Evolutionary conservation across 1,140 invertebrate species (phyloP), one percentile per base, ranked within the genome.

Genomic region (Cylas formicarius): DNA sequence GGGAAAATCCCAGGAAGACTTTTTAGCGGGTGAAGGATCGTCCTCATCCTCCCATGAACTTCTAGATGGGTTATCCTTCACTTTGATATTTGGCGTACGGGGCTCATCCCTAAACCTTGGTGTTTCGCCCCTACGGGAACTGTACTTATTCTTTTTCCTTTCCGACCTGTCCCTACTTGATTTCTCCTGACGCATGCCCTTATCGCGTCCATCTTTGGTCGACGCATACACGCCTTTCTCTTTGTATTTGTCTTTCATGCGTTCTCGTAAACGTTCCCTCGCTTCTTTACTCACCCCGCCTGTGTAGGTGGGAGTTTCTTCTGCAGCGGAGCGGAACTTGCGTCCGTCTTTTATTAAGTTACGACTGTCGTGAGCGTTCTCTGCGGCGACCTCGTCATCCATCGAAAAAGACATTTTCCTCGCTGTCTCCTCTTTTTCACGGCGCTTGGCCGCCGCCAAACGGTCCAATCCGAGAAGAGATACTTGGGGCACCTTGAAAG

Each of bases 241-340:
- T 50, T 61, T 67, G 18, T 52, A 52, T 48, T 51, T 60, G 46
- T 62, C 63, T 41, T 57, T 61, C 28, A 85, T 63, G 37, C 85
- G 71, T 48, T 84, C 72, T 21, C 84, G 67, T 49, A 87, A 71
- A 50, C 82, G 73, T 55, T 82, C 76, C 48, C 77, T 72, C 0
- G 88, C 89, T 63, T 85, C 81, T 38, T 78, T 75, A 24, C 83
- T 86, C 2, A 96, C 82, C 17, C 92, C 91, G 23, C 90, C 91
- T 3, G 91, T 93, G 59, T 96, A 80, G 0, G 91, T 88, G 0
- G 93, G 93, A 5, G 92, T 96, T 70, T 97, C 93, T 56, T 85
- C 80, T 55, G 80, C 75, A 6, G 80, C 70, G 42, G 76, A 68
- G 39, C 92, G 72, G 59, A 92, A 90, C 64, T 86, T 80, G 50